Percentiles rank a stretch among this genome's conserved stretches.
phyloP scores from a whole-genome alignment of 1,140 invertebrate genomes.

The Planococcus citri region DNA sequence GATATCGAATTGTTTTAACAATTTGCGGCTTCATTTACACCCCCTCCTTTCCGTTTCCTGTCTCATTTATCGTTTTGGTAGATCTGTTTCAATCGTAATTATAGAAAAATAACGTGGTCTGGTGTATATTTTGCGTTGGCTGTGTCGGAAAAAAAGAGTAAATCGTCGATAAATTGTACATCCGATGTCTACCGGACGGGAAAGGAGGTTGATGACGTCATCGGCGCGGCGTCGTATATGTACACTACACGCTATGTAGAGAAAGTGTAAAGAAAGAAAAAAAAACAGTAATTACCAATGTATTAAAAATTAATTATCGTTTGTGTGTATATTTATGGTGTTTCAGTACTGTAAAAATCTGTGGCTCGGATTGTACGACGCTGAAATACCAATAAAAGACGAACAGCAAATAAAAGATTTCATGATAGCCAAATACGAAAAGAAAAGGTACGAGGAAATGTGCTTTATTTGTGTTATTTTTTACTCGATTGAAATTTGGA shows the following conservation, averaged over 20 bases:
- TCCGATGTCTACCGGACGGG: too few species aligned
- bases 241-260: background rate
- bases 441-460: conserved; percentile 48
- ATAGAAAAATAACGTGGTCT: too few species aligned
- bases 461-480: background rate
- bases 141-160: too few species aligned
- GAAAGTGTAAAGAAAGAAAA: background rate
- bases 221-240: too few species aligned
- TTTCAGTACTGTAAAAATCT: conserved; percentile 67
- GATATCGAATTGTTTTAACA: too few species aligned
- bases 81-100: too few species aligned
- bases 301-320: too few species aligned
- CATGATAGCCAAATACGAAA: conserved; percentile 87
- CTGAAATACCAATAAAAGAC: conserved; percentile 48
- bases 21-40: too few species aligned
- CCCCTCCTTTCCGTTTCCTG: too few species aligned
- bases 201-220: background rate
- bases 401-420: conserved; percentile 82
- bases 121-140: too few species aligned
- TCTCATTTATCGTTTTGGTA: too few species aligned
- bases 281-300: background rate
- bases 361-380: conserved; percentile 75
- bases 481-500: background rate
- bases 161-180: background rate
- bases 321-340: too few species aligned